Base-by-base conservation (phyloP, 2,888 invertebrate genomes). In the Deilephila porcellus region DNA sequence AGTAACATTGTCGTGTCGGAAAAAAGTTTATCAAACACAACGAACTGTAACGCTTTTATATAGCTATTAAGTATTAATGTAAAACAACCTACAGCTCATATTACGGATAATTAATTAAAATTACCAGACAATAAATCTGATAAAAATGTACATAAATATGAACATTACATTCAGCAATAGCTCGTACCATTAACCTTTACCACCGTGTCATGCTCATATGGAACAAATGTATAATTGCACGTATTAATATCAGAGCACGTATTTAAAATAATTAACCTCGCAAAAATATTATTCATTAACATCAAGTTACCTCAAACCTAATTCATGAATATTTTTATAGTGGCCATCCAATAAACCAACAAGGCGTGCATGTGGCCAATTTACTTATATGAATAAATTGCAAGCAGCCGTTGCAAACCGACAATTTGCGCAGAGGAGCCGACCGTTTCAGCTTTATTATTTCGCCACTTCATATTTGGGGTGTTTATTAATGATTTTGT, bases 401-500 rank as follows among this genome's bases (percentile, higher is more conserved):
- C 79, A 77, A 78, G 71, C 78, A 76, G 74, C 76, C 74, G 60
- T 75, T 76, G 71, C 76, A 74, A 80, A 76, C 86, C 84, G 79
- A 83, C 87, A 86, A 88, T 90, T 90, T 86, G 84, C 81, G 79
- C 81, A 79, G 76, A 74, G 79, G 75, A 77, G 78, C 78, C 77
- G 80, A 70, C 81, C 84, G 78, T 82, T 83, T 81, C 80, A 74
- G 80, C 82, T 83, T 86, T 86, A 88, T 89, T 87, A 88, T 86
- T 88, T 88, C 84, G 80, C 87, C 90, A 91, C 90, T 91, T 89
- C 90, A 91, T 90, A 90, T 91, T 89, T 87, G 80, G 83, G 88
- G 83, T 86, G 87, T 88, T 89, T 90, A 91, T 92, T 91, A 92
- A 93, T 91, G 89, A 90, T 91, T 90, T 88, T 88, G 87, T 91